Conservation (phyloP, 2,888 invertebrate species). For the Patella depressa region DNA sequence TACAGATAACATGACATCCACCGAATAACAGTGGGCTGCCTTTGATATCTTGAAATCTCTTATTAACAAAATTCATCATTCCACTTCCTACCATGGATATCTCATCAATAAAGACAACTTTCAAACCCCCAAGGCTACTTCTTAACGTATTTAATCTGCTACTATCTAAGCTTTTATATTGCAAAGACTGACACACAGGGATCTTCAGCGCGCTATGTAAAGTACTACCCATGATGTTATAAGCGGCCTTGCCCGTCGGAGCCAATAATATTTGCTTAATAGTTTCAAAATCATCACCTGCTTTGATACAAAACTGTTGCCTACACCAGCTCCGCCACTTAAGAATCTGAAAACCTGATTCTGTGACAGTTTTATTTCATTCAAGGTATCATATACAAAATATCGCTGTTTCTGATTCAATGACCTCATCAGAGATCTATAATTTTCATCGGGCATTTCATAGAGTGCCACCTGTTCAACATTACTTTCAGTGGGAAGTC, state of each 20-base stretch:
- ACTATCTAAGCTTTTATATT: constrained; percentile 22
- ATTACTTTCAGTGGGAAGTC: no score
- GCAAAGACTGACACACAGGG: constrained; percentile 21
- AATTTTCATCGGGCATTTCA: no score
- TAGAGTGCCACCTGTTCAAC: no score
- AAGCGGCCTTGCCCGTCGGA: constrained; percentile 45
- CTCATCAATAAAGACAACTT: constrained; percentile 25
- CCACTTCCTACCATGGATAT: constrained; percentile 39
- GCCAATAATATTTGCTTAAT: constrained; percentile 30
- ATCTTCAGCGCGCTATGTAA: constrained; percentile 29
- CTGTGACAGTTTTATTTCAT: no score
- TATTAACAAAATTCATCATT: constrained; percentile 32
- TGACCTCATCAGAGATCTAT: no score
- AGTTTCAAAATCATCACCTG: constrained; percentile 31
- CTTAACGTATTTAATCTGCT: background rate
- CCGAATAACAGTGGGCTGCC: constrained; percentile 28
- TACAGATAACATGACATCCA: constrained; percentile 4
- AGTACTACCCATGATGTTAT: constrained; percentile 29
- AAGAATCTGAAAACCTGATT: no score
- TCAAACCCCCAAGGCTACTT: no score
- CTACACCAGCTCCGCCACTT: constrained; percentile 30
- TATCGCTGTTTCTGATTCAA: no score
- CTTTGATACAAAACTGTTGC: constrained; percentile 36
- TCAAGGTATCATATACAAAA: no score
- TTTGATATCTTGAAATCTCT: constrained; percentile 32